Conservation (phyloP, 2,113 vertebrate species). For the Excalfactoria chinensis region DNA sequence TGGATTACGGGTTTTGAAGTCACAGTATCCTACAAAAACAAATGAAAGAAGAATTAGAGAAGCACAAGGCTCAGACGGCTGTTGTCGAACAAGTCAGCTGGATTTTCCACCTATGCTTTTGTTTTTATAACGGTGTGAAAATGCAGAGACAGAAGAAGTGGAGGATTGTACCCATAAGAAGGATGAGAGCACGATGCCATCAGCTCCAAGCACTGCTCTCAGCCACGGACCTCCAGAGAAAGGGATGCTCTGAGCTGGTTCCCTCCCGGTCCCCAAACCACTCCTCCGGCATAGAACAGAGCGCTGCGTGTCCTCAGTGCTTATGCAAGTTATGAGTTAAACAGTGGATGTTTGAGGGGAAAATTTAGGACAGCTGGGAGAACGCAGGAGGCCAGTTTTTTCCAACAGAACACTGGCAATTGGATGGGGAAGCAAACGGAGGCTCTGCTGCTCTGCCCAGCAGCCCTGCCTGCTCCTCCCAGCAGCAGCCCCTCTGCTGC, state of each 20-base stretch:
- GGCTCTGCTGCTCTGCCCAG: not conserved
- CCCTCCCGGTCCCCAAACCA: not conserved
- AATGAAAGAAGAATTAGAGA: not conserved
- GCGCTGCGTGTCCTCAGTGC: fast-evolving
- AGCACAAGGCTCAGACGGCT: not conserved
- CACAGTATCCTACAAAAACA: conserved; percentile 80
- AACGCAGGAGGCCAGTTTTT: not conserved
- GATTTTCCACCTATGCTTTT: not conserved
- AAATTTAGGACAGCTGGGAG: not conserved
- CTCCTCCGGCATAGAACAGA: not conserved
- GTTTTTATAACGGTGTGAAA: not conserved
- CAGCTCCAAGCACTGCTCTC: too few species aligned
- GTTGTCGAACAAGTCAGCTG: not conserved
- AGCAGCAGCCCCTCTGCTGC: too few species aligned
- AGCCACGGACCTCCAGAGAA: not conserved
- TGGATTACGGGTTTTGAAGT: conserved; percentile 88
- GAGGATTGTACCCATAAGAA: not conserved
- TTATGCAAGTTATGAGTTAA: not conserved
- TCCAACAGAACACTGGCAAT: conserved; percentile 30
- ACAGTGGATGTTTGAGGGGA: not conserved
- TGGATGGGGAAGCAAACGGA: conserved; percentile 24
- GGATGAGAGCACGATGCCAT: not conserved
- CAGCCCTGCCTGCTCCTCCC: too few species aligned
- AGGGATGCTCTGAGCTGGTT: fast-evolving
- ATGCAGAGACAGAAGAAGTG: not conserved